A percentile compares a stretch with the other conserved stretches of the same genome.
These are phyloP conservation scores for Apis florea DNA, from an alignment of 1,140 invertebrate species.

Conservation along the genomic window DNA sequence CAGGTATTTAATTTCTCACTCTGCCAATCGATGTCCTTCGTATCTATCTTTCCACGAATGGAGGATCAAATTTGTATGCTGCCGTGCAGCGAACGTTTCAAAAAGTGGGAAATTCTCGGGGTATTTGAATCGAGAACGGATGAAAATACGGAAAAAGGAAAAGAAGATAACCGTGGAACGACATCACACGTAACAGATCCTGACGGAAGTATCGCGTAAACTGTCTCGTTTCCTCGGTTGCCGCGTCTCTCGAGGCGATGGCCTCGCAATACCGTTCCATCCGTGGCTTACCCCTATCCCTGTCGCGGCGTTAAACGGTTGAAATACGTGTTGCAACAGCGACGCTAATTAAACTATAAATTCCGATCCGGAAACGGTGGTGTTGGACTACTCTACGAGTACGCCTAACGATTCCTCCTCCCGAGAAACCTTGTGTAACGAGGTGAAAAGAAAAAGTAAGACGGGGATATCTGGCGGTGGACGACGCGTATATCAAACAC, in stretches of 20 bases:
- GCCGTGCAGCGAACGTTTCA: too few species aligned
- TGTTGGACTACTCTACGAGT: slow-evolving; percentile 6
- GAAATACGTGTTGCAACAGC: slow-evolving; percentile 36
- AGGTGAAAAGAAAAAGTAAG: slow-evolving; percentile 44
- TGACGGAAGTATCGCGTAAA: slow-evolving; percentile 8
- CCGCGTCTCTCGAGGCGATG: not conserved
- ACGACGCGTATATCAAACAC: slow-evolving; percentile 40
- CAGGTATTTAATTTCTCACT: too few species aligned
- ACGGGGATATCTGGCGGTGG: not conserved
- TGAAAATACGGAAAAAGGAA: too few species aligned
- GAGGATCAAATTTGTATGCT: too few species aligned
- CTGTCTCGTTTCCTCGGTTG: not conserved
- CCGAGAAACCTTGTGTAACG: slow-evolving; percentile 40
- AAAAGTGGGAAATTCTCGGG: too few species aligned
- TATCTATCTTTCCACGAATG: too few species aligned
- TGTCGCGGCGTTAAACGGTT: slow-evolving; percentile 19
- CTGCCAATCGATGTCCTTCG: too few species aligned
- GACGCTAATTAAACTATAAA: slow-evolving; percentile 52
- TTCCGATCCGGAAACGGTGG: slow-evolving; percentile 40
- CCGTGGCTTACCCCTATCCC: not conserved
- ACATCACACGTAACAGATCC: not conserved
- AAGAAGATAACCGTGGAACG: not conserved
- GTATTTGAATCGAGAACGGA: too few species aligned
- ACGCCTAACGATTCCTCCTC: slow-evolving; percentile 45
- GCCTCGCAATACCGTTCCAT: not conserved